A percentile compares a stretch with the other conserved stretches of the same genome.
Conservation (phyloP, 1,140 invertebrate genomes). For the Habropoda laboriosa region DNA sequence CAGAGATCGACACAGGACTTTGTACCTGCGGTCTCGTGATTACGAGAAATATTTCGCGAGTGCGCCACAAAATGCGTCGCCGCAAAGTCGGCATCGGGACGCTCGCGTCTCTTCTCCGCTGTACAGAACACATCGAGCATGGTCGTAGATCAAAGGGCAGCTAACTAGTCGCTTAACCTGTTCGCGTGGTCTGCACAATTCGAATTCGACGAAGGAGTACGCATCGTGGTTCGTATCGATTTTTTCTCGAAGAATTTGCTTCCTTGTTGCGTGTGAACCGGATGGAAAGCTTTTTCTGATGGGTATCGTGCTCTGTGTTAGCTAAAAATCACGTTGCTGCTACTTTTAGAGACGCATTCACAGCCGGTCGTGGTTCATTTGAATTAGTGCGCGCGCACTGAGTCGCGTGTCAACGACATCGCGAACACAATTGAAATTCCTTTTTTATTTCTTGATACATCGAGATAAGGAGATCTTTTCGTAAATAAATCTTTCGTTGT, state of each 20-base stretch:
- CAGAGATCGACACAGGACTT: not conserved
- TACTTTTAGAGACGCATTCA: not conserved
- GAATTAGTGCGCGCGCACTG: not conserved
- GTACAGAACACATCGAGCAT: not conserved
- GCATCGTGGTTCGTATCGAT: slow-evolving; percentile 23
- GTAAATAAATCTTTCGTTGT: no score
- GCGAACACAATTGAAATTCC: not conserved
- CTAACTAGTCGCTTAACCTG: slow-evolving; percentile 20
- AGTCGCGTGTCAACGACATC: not conserved
- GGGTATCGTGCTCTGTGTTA: not conserved
- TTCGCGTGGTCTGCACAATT: not conserved
- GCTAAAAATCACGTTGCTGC: not conserved
- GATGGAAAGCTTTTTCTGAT: not conserved
- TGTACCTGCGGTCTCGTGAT: not conserved
- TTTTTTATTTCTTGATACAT: not conserved
- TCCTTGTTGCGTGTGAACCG: no score
- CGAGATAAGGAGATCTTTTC: not conserved
- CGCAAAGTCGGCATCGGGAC: slow-evolving; percentile 71
- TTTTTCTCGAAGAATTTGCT: not conserved
- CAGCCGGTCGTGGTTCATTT: slow-evolving; percentile 9
- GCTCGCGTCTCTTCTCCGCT: slow-evolving; percentile 16
- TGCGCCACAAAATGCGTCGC: slow-evolving; percentile 67
- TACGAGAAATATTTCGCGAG: slow-evolving; percentile 53
- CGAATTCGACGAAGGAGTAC: not conserved
- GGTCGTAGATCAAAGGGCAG: slow-evolving; percentile 21